Conservation (phyloP, 64 coral and sea anemone genomes). For the Porites australiensis region DNA sequence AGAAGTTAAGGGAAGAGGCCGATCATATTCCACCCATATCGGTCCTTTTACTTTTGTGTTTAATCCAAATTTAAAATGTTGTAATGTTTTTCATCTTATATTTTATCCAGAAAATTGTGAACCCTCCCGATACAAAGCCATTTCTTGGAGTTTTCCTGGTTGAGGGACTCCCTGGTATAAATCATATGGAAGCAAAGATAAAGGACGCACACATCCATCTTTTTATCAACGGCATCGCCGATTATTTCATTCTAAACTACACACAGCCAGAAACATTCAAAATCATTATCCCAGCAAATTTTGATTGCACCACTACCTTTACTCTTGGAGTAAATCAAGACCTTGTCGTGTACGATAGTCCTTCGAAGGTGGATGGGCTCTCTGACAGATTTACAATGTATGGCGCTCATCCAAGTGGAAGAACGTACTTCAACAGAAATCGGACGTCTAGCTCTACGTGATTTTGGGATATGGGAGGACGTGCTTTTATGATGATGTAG, state of each 20-base stretch:
- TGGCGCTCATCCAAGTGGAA: slow-evolving; percentile 73
- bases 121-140: slow-evolving; percentile 47
- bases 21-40: no score
- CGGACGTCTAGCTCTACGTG: neutral
- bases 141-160: slow-evolving; percentile 54
- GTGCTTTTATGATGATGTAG: no score
- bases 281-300: neutral
- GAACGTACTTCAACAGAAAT: slow-evolving; percentile 43
- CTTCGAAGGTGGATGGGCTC: slow-evolving; percentile 36
- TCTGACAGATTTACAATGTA: slow-evolving; percentile 77
- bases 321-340: slow-evolving; percentile 61
- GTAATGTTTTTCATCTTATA: neutral
- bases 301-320: slow-evolving; percentile 20
- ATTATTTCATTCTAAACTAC: slow-evolving; percentile 59
- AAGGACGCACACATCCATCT: slow-evolving; percentile 40
- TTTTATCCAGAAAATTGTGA: slow-evolving; percentile 16
- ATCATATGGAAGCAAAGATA: neutral
- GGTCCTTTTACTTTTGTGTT: neutral
- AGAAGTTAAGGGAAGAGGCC: no score
- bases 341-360: slow-evolving; percentile 61
- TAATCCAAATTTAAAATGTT: neutral
- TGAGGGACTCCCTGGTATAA: slow-evolving; percentile 21
- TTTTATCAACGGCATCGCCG: neutral
- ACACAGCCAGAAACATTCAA: slow-evolving; percentile 72
- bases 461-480: no score